phyloP scores from a whole-genome alignment of 1,140 invertebrate species.

The Plodia interpunctella region DNA sequence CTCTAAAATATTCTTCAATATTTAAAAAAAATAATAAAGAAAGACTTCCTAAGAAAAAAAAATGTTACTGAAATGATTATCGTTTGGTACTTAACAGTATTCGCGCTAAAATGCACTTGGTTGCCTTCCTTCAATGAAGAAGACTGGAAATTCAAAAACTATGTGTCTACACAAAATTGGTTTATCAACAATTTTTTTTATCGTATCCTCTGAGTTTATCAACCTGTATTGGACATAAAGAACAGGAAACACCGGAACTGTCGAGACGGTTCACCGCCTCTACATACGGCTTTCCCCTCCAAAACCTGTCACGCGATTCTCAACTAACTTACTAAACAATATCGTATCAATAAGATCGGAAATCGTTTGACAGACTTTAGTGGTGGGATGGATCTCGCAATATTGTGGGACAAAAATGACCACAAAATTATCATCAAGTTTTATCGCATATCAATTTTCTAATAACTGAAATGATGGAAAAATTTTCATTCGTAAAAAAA shows the following conservation, averaged over 20 bases:
- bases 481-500: too few species aligned
- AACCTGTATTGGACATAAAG: constrained; percentile 25
- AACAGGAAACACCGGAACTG: constrained; percentile 39
- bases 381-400: constrained; percentile 25
- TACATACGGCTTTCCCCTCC: not conserved
- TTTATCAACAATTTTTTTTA: not conserved
- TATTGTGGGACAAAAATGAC: constrained; percentile 30
- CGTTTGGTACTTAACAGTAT: too few species aligned
- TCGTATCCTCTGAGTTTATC: not conserved
- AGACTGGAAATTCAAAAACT: too few species aligned
- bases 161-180: too few species aligned
- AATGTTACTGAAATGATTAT: too few species aligned
- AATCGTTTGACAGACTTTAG: constrained; percentile 1
- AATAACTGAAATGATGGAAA: too few species aligned
- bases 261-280: constrained; percentile 40
- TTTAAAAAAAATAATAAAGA: too few species aligned
- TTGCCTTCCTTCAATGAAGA: too few species aligned
- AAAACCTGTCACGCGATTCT: not conserved
- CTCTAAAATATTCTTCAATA: too few species aligned
- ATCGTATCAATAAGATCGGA: not conserved
- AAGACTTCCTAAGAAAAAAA: too few species aligned
- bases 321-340: not conserved
- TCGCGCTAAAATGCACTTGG: too few species aligned
- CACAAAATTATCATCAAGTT: constrained; percentile 24
- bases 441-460: not conserved